Percentiles rank a stretch among this genome's conserved stretches.
Evolutionary conservation across 1,140 invertebrate species (phyloP).

Genomic region (Sweltsa coloradensis): DNA sequence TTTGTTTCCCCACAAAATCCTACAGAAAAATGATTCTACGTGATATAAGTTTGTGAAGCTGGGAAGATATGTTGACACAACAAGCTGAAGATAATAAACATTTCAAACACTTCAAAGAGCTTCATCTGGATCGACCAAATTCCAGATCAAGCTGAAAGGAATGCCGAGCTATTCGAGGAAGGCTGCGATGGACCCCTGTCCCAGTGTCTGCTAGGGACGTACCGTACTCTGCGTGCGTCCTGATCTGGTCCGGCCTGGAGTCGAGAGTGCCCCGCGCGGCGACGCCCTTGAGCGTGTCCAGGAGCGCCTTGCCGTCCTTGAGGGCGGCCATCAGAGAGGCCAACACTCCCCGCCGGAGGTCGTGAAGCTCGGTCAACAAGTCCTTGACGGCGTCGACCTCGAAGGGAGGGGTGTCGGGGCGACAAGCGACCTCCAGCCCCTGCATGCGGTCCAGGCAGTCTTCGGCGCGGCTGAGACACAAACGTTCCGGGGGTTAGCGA

Average conservation of each 20-base stretch:
- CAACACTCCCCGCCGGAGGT: constrained; percentile 52
- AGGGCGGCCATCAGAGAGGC: constrained; percentile 63
- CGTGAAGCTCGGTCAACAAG: constrained; percentile 47
- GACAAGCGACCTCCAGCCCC: constrained; percentile 50
- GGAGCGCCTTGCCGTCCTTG: constrained; percentile 61
- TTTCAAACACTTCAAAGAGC: no score
- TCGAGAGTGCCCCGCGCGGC: constrained; percentile 53
- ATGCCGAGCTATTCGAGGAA: no score
- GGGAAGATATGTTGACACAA: no score
- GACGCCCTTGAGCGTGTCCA: constrained; percentile 55
- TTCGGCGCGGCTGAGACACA: constrained; percentile 40
- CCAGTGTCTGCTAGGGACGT: constrained; percentile 16
- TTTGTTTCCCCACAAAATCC: no score
- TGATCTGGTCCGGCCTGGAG: constrained; percentile 57
- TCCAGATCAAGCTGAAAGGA: no score
- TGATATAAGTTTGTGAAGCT: no score
- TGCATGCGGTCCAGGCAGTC: constrained; percentile 58
- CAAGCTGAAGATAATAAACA: no score
- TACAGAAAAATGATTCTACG: no score
- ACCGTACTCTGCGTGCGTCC: constrained; percentile 46
- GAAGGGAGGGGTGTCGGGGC: constrained; percentile 45
- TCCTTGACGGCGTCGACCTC: constrained; percentile 53
- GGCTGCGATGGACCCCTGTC: no score
- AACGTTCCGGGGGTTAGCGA: no score
- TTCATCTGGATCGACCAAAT: no score